Percentiles rank a stretch among this genome's conserved stretches.
Evolutionary conservation across 2,113 vertebrate species (phyloP).

Genomic region (Apteryx owenii): DNA sequence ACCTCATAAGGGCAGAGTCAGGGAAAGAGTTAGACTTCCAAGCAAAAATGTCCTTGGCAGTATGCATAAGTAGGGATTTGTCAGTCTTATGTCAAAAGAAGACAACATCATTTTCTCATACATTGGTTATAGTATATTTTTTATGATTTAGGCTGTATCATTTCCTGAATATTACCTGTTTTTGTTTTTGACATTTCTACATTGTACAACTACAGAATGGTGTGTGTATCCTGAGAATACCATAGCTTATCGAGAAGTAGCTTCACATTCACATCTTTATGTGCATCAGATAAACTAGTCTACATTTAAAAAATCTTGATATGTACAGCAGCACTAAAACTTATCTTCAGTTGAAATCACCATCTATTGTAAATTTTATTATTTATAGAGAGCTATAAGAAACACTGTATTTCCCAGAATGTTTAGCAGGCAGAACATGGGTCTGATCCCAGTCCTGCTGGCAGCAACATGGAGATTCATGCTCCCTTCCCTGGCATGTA

Average conservation of each 20-base stretch:
- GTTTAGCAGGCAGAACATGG: background rate
- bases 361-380: background rate
- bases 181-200: background rate
- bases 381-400: background rate
- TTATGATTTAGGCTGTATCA: background rate
- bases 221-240: background rate
- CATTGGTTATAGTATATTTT: background rate
- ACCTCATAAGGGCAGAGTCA: accelerated
- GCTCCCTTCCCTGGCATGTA: background rate
- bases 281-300: background rate
- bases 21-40: background rate
- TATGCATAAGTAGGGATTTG: background rate
- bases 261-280: background rate
- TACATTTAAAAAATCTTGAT: background rate
- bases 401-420: background rate
- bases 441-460: background rate
- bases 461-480: background rate
- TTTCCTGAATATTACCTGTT: background rate
- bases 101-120: background rate
- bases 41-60: background rate
- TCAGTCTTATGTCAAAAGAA: background rate
- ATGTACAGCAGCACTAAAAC: background rate
- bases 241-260: background rate
- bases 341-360: background rate
- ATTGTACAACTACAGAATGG: background rate